phyloP scores from a whole-genome alignment of 1,140 invertebrate species.

The Euschistus heros region DNA sequence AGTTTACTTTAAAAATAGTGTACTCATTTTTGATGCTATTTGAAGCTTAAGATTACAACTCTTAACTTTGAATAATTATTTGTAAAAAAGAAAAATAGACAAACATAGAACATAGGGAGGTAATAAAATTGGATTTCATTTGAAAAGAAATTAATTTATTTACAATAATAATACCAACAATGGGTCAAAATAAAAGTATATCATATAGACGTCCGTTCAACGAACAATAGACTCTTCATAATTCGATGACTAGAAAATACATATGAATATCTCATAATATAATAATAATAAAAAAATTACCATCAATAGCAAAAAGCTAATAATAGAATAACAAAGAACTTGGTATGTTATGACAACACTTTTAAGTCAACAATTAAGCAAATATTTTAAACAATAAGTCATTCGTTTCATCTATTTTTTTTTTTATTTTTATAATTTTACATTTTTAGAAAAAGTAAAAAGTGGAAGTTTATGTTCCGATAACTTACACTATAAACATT shows the following conservation, averaged over 20 bases:
- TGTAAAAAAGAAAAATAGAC: no score
- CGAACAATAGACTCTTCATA: conserved; percentile 13
- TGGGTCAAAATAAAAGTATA: background rate
- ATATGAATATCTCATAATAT: background rate
- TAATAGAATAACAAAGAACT: conserved; percentile 13
- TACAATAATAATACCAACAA: conserved; percentile 12
- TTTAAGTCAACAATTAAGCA: background rate
- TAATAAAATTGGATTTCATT: no score
- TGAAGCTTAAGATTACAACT: no score
- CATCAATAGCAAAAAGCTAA: background rate
- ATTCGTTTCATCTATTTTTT: conserved; percentile 1
- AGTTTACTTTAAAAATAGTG: no score
- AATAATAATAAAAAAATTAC: background rate
- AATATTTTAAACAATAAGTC: background rate
- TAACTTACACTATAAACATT: conserved; percentile 1
- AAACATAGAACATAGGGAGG: no score
- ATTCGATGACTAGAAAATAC: conserved; percentile 16
- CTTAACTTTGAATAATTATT: no score
- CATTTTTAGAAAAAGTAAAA: conserved; percentile 3
- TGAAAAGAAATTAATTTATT: conserved; percentile 1
- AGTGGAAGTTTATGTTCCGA: no score
- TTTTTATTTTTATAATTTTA: background rate
- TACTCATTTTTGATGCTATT: no score
- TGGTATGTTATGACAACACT: background rate
- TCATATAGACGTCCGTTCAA: conserved; percentile 5